Evolutionary conservation across 2,113 vertebrate genomes (phyloP).

Genomic region (Sander vitreus): DNA sequence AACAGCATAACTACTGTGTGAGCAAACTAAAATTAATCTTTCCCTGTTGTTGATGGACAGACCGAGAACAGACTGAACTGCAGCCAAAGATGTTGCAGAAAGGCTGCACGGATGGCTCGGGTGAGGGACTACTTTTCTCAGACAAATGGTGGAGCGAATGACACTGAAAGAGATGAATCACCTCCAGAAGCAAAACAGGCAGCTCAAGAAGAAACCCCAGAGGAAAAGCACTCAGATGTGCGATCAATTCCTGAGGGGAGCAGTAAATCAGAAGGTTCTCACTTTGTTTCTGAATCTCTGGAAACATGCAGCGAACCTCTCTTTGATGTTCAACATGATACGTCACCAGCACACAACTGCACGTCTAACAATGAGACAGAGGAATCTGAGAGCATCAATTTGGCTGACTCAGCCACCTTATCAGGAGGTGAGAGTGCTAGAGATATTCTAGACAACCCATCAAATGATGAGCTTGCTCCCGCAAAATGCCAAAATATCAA

Average conservation of each 20-base stretch:
- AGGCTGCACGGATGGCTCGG: conserved; percentile 67
- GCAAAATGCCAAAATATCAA: conserved; percentile 18
- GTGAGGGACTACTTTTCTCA: conserved; percentile 72
- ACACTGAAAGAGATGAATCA: conserved; percentile 27
- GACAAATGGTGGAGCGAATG: conserved; percentile 16
- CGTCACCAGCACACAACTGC: conserved; percentile 17
- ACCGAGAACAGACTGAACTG: conserved; percentile 61
- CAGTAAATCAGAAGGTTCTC: conserved; percentile 7
- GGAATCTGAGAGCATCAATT: conserved; percentile 37
- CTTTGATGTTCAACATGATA: conserved; percentile 4
- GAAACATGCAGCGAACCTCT: conserved; percentile 1
- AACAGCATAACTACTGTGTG: conserved; percentile 7
- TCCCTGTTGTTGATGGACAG: conserved; percentile 70
- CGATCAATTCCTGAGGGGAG: conserved; percentile 23
- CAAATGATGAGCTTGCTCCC: conserved; percentile 18
- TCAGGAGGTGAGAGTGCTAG: conserved; percentile 8
- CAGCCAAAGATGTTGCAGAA: conserved; percentile 65
- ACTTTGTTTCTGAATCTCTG: conserved; percentile 20
- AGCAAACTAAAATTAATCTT: conserved; percentile 25
- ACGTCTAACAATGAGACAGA: conserved; percentile 4
- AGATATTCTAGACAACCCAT: conserved; percentile 9
- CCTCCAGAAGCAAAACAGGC: conserved; percentile 24
- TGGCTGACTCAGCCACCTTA: conserved; percentile 27
- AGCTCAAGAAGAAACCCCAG: conserved; percentile 14
- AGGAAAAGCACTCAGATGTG: background rate